phyloP scores from a whole-genome alignment of 2,888 invertebrate genomes.

The Drosophila niveifrons region DNA sequence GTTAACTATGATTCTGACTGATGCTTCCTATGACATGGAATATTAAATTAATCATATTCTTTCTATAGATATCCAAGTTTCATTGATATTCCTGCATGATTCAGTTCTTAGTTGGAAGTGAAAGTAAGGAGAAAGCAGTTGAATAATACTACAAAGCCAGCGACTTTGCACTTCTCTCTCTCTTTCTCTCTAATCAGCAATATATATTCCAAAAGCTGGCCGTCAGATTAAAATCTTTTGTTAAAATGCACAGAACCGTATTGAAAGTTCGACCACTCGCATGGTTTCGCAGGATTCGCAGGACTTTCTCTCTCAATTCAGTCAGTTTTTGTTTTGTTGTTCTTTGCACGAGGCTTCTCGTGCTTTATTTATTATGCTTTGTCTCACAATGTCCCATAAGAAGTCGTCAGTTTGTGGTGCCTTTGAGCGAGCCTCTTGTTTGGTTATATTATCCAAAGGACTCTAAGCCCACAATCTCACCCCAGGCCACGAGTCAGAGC shows the following conservation, averaged over 20 bases:
- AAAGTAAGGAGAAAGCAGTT: too few species aligned
- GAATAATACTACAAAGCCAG: too few species aligned
- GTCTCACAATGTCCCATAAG: slow-evolving; percentile 68
- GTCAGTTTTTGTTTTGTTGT: slow-evolving; percentile 58
- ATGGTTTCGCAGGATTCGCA: neutral
- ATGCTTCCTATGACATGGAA: too few species aligned
- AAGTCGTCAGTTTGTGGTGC: slow-evolving; percentile 57
- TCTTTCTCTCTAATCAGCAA: too few species aligned
- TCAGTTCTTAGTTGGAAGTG: too few species aligned
- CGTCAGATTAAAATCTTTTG: neutral
- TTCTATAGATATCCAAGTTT: too few species aligned
- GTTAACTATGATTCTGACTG: too few species aligned
- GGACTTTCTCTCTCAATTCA: neutral
- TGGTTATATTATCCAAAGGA: slow-evolving; percentile 58
- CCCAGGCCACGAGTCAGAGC: slow-evolving; percentile 21
- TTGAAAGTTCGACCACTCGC: neutral
- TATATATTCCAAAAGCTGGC: neutral
- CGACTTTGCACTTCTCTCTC: too few species aligned
- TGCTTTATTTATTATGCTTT: slow-evolving; percentile 70
- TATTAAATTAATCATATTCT: too few species aligned
- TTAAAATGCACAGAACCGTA: neutral
- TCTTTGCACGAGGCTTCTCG: slow-evolving; percentile 36
- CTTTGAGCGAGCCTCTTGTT: slow-evolving; percentile 46
- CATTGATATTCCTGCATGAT: too few species aligned
- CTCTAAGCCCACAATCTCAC: slow-evolving; percentile 26